Base-by-base conservation (phyloP, 2,797 vertebrate genomes). In the Salmo trutta region DNA sequence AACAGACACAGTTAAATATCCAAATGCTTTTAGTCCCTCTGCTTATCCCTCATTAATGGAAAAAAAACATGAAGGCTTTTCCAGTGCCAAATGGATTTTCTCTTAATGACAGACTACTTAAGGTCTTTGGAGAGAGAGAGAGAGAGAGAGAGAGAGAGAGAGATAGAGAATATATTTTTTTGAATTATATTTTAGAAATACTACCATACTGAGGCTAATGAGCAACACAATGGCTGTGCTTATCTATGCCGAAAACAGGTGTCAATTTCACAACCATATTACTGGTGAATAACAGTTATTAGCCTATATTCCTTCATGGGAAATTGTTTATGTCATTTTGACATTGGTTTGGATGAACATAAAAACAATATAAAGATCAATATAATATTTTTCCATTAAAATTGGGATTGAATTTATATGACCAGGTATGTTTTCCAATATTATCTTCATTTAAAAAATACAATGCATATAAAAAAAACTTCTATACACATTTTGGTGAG, bases 371-470 rank as follows among this genome's bases (percentile, higher is more conserved):
- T 47, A 47, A 12, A 47, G 10, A 47, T 47, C 41, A 47, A 47
- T 3, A 47, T 12, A 12, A 47, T 47, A 47, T 12, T 2, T 59
- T 59, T 56, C 16, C 56, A 6, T 59, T 21, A 2, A n/a, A n/a
- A 59, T 19, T 59, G n/a, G 53, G 53, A 59, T 59, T 59, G 1
- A 21, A 21, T 59, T 3, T 59, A 19, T 59, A 21, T 5, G 7
- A 19, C 8, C 0, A n/a, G 1, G 6, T 47, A 6, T 7, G 12
- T 68, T 68, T 36, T 19, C 41, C 19, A 21, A 84, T 77, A 79
- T 75, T 82, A 84, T 79, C 53, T 79, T 71, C 64, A 77, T 81
- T 79, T 52, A 77, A 75, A 89, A 84, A 21, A 70, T 59, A 21
- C 19, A 47, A 24, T 24, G 24, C 3, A 19, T 41, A n/a, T 24